phyloP scores from a whole-genome alignment of 2,113 vertebrate genomes.

The Cynoglossus semilaevis region DNA sequence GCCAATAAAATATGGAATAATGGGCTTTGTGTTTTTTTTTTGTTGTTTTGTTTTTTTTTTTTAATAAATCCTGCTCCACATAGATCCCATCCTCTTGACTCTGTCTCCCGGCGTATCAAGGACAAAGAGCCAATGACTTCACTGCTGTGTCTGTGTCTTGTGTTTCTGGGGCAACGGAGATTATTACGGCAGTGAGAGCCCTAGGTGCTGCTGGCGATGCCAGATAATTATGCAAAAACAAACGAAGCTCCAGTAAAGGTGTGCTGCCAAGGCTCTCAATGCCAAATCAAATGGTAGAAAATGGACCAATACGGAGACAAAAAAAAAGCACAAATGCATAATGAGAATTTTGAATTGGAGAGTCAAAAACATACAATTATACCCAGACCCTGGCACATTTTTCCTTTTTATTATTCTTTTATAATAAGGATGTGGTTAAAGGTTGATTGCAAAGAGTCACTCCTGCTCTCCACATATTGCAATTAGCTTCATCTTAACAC shows the following conservation, averaged over 20 bases:
- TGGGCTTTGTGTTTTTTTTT: conserved; percentile 1
- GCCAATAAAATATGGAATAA: conserved; percentile 4
- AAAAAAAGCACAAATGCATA: not conserved
- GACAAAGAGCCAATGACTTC: conserved; percentile 66
- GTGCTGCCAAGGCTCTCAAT: conserved; percentile 23
- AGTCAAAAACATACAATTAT: conserved; percentile 9
- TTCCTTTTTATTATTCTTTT: not conserved
- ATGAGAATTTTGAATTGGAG: not conserved
- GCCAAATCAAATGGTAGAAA: conserved; percentile 27
- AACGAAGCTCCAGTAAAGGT: conserved; percentile 40
- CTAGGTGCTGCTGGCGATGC: conserved; percentile 53
- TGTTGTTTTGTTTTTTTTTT: no score
- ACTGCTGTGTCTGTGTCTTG: conserved; percentile 62
- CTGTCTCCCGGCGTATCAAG: conserved; percentile 51
- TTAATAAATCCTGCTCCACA: conserved; percentile 13
- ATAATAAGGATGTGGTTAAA: not conserved
- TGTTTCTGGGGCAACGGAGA: conserved; percentile 70
- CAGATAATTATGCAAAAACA: conserved; percentile 62
- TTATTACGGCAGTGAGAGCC: conserved; percentile 59
- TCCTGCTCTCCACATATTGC: not conserved
- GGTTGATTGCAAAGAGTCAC: not conserved
- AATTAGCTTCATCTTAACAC: not conserved
- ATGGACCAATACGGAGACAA: conserved; percentile 19
- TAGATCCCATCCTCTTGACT: conserved; percentile 23
- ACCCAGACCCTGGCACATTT: not conserved